These are phyloP conservation scores for Drosophila erecta DNA, from an alignment of 1,140 invertebrate genomes.

Conservation along the genomic window DNA sequence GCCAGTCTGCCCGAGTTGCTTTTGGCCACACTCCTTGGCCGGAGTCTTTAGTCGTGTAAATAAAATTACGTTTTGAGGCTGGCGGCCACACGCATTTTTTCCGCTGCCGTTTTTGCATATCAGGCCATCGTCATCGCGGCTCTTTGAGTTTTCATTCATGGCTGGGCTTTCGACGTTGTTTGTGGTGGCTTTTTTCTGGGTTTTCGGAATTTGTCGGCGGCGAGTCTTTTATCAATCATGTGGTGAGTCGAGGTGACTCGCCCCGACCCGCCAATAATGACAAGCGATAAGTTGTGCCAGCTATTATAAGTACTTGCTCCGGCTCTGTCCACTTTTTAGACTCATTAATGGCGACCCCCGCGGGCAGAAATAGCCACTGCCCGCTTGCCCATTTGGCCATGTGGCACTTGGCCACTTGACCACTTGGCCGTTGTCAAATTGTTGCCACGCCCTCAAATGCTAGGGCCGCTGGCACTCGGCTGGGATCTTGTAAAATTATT, in stretches of 20 bases:
- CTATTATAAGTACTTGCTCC: constrained; percentile 45
- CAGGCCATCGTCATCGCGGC: constrained; percentile 47
- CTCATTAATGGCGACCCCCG: constrained; percentile 78
- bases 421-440: constrained; percentile 68
- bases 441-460: constrained; percentile 74
- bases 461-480: constrained; percentile 39
- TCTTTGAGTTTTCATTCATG: constrained; percentile 79
- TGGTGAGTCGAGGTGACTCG: constrained; percentile 62
- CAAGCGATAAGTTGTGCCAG: constrained; percentile 73
- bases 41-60: constrained; percentile 56
- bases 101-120: constrained; percentile 60
- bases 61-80: constrained; percentile 74
- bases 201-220: constrained; percentile 69
- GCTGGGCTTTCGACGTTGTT: constrained; percentile 62
- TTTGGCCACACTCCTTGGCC: background rate
- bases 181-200: constrained; percentile 43
- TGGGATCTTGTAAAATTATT: constrained; percentile 73
- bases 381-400: constrained; percentile 1
- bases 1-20: constrained; percentile 55
- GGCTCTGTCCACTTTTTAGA: constrained; percentile 57
- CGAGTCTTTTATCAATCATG: constrained; percentile 79
- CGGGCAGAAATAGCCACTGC: constrained; percentile 24
- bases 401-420: constrained; percentile 7
- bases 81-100: constrained; percentile 73
- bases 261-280: constrained; percentile 71